Evolutionary conservation across 2,888 invertebrate species (phyloP).

Genomic region (Baccha elongata): DNA sequence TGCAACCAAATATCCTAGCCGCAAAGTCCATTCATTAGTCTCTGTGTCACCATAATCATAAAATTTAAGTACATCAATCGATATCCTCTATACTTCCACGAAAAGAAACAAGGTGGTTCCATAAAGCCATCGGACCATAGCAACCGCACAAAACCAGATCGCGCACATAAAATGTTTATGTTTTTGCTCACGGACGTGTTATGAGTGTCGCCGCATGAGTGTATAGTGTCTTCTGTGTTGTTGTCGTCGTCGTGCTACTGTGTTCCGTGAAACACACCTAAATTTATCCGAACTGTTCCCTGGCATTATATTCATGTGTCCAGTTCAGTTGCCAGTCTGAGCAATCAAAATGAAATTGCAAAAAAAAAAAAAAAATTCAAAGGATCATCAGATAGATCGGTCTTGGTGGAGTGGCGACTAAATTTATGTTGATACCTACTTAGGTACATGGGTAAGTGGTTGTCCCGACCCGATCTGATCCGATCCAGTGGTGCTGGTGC

Average conservation of each 20-base stretch:
- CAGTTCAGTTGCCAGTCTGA: slow-evolving; percentile 26
- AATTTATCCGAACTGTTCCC: slow-evolving; percentile 14
- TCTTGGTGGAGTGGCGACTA: slow-evolving; percentile 23
- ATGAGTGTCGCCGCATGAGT: slow-evolving; percentile 20
- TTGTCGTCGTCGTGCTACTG: slow-evolving; percentile 36
- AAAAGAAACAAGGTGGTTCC: slow-evolving; percentile 37
- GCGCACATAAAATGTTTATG: slow-evolving; percentile 36
- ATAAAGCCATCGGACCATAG: not conserved
- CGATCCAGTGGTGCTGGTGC: not conserved
- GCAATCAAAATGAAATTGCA: slow-evolving; percentile 31
- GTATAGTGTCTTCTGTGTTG: not conserved
- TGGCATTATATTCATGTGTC: slow-evolving; percentile 14
- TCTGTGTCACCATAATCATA: slow-evolving; percentile 64
- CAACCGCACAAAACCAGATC: slow-evolving; percentile 43
- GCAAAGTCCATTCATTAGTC: slow-evolving; percentile 51
- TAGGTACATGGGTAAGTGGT: slow-evolving; percentile 40
- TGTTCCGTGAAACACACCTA: slow-evolving; percentile 55
- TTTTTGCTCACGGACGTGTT: slow-evolving; percentile 36
- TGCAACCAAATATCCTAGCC: slow-evolving; percentile 6
- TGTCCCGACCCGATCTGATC: not conserved
- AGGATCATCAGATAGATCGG: slow-evolving; percentile 61
- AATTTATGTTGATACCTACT: slow-evolving; percentile 56
- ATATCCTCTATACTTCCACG: slow-evolving; percentile 36
- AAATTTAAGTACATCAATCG: slow-evolving; percentile 59
- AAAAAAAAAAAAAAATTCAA: no score